Conservation (phyloP, 2,888 invertebrate genomes). For the Mayetiola destructor region DNA sequence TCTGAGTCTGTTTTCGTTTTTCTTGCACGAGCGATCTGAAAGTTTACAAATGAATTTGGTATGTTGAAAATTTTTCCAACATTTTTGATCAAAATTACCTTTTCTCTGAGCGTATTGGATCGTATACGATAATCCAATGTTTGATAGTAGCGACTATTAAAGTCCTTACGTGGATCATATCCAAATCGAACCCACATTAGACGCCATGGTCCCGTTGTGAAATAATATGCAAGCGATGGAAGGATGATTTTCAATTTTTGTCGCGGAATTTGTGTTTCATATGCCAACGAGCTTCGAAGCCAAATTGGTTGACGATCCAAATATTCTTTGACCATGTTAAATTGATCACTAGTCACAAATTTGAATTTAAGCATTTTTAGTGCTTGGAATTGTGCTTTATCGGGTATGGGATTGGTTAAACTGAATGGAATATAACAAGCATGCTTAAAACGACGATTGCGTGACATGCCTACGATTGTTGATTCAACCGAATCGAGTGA, state of each 20-base stretch:
- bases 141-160: constrained; percentile 68
- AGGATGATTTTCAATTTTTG: constrained; percentile 60
- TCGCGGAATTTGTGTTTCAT: constrained; percentile 44
- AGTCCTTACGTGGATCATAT: constrained; percentile 78
- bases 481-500: constrained; percentile 24
- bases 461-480: constrained; percentile 20
- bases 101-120: neutral
- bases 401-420: constrained; percentile 46
- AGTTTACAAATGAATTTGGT: neutral
- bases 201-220: constrained; percentile 83
- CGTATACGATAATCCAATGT: constrained; percentile 60
- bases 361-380: constrained; percentile 40
- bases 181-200: constrained; percentile 79
- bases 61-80: neutral
- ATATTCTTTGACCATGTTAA: constrained; percentile 40
- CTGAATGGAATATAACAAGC: constrained; percentile 49
- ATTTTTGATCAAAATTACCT: neutral
- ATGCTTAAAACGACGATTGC: constrained; percentile 42
- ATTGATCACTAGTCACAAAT: constrained; percentile 36
- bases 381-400: constrained; percentile 43
- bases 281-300: constrained; percentile 63
- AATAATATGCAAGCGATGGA: constrained; percentile 74
- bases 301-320: constrained; percentile 83
- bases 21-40: neutral
- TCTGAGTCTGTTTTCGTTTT: neutral